Evolutionary conservation across 2,888 invertebrate species (phyloP), one percentile per base, ranked within the genome.

Genomic region (Apomyelois bistriatella): DNA sequence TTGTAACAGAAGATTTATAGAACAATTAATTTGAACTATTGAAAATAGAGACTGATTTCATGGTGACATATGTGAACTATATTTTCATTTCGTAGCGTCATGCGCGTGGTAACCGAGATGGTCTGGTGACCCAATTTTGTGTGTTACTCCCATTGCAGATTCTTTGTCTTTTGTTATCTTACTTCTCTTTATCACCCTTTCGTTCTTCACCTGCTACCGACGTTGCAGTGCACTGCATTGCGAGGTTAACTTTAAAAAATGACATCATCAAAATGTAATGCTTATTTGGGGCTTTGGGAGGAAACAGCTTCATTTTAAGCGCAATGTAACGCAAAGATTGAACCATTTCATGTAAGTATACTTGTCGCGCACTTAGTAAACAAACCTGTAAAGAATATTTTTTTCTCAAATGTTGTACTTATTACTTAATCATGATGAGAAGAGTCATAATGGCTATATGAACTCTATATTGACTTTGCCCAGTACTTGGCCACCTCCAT

Each of bases 191-290:
- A 30, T 43, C 28, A 43, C 30, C 28, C 30, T 43, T 43, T 43
- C 43, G 30, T 30, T 43, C 43, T 43, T 43, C 43, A 43, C 43
- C 43, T 43, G 43, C 43, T 28, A 28, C 30, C 12, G 13, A 43
- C 43, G 13, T 43, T 43, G 43, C 43, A 43, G 43, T 43, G 30
- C 1, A 43, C 43, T 43, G 43, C 43, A 43, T 22, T 43, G 43
- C 43, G 13, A 30, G 13, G 43, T 15, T 30, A 15, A 30, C 43
- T 42, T 1, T 13, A 15, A 43, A 43, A 43, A 43, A 43, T 13
- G 30, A 3, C 2, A 22, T 43, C 7, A 43, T 13, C 6, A 30
- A 43, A 12, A 22, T 28, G 42, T 30, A 43, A 43, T 13, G 30
- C 13, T 43, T 22, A 2, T 2, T 22, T 3, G 43, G 30, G 28